phyloP scores from a whole-genome alignment of 2,888 invertebrate species.

The Mantis religiosa region DNA sequence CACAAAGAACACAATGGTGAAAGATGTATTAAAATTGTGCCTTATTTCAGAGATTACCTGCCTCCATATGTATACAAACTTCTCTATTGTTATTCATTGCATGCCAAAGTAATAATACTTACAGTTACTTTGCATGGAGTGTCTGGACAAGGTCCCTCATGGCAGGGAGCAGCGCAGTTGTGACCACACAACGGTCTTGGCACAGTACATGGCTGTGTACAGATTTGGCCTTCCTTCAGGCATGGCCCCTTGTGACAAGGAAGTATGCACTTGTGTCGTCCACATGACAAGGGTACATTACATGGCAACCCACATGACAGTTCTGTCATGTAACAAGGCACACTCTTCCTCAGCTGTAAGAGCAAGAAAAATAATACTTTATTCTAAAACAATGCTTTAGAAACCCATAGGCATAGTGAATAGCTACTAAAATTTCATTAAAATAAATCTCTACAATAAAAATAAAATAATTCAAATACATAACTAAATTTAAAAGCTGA shows the following conservation, averaged over 20 bases:
- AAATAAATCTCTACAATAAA: neutral
- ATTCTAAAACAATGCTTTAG: neutral
- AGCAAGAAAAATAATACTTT: conserved; percentile 33
- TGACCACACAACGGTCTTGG: conserved; percentile 74
- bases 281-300: conserved; percentile 72
- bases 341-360: conserved; percentile 72
- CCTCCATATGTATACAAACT: too few species aligned
- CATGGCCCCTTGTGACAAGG: conserved; percentile 76
- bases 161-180: conserved; percentile 79
- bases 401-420: neutral
- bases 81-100: too few species aligned
- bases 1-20: too few species aligned
- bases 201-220: conserved; percentile 74
- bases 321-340: conserved; percentile 80
- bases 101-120: conserved; percentile 37
- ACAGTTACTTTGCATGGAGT: conserved; percentile 68
- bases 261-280: conserved; percentile 77
- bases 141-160: conserved; percentile 68
- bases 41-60: too few species aligned
- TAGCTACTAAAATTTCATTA: neutral
- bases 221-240: conserved; percentile 60
- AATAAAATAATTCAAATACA: too few species aligned
- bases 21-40: too few species aligned
- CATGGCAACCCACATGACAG: conserved; percentile 91
- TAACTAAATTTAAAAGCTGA: too few species aligned